Base-by-base conservation (phyloP, 2,888 invertebrate species). In the Epistrophella euchroma region DNA sequence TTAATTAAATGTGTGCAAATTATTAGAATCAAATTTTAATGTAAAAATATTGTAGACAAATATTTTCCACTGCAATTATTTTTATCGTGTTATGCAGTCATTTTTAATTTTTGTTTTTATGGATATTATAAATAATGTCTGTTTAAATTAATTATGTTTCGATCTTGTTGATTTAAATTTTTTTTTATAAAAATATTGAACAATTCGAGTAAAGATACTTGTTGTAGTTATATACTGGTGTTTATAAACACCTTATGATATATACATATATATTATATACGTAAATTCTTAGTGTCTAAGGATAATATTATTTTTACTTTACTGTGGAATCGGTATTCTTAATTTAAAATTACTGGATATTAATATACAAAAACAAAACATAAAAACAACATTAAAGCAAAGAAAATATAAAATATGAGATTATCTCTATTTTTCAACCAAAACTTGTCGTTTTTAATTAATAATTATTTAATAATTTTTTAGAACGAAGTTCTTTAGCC, bases 141-240 rank as follows among this genome's bases (percentile, higher is more conserved):
- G 68, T 71, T 55, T 28, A 66, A 66, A 56, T 45, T 62, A 15
- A 1, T 45, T 25, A 22, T 68, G 25, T 74, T 81, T 75, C 52
- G 56, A 75, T 79, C 78, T 62, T 84, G 74, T 75, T 84, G 74
- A 64, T 68, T 9, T 62, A 68, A 74, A 25, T 50, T 70, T 70
- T 50, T 70, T 70, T 66, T 71, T 77, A 43, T 35, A 47, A 45
- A 64, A 37, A 62, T 58, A 81, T 66, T 62, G n/a, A 35, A 58
- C 43, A 64, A 71, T 50, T 76, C 68, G 60, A 25, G n/a, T 35
- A 55, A 68, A 85, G 66, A 81, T 47, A 35, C 52, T 71, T 84
- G 72, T 85, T 85, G 76, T 72, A 85, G 81, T 80, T 76, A 72
- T 84, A 84, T 81, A 85, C 66, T 40, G 43, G 85, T 81, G 81